These are phyloP conservation scores for Heliconius cydno DNA, from an alignment of 2,888 invertebrate species.

Conservation along the genomic window DNA sequence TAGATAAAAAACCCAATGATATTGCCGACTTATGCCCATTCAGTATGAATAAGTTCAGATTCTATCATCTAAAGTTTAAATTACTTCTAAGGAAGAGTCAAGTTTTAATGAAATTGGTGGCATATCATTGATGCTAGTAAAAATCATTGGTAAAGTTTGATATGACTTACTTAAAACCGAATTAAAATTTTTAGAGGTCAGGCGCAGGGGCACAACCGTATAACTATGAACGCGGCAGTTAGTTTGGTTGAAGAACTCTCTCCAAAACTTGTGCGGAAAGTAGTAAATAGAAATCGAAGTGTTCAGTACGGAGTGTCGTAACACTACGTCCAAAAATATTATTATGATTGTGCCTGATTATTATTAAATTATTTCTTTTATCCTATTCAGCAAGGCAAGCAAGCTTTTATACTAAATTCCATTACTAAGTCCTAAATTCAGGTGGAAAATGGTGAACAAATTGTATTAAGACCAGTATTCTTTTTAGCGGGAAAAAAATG, in stretches of 20 bases:
- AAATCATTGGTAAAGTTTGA: constrained; percentile 10
- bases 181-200: no score
- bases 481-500: not conserved
- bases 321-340: not conserved
- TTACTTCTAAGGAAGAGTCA: constrained; percentile 12
- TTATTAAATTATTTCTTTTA: no score
- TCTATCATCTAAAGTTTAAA: constrained; percentile 23
- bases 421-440: no score
- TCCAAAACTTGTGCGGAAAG: not conserved
- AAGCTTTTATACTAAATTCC: no score
- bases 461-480: no score
- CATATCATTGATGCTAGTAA: not conserved
- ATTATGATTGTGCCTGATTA: no score
- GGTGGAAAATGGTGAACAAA: no score
- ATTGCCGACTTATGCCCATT: not conserved
- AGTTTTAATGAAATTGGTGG: constrained; percentile 23
- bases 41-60: constrained; percentile 13
- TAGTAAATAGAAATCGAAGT: not conserved
- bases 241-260: not conserved
- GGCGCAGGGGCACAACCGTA: no score
- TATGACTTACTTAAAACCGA: not conserved
- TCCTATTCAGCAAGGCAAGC: no score
- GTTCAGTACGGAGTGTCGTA: not conserved
- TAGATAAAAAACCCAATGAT: not conserved
- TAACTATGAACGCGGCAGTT: no score